A percentile compares a stretch with the other conserved stretches of the same genome.
phyloP scores from a whole-genome alignment of 2,797 vertebrate genomes.

The Acridotheres tristis region DNA sequence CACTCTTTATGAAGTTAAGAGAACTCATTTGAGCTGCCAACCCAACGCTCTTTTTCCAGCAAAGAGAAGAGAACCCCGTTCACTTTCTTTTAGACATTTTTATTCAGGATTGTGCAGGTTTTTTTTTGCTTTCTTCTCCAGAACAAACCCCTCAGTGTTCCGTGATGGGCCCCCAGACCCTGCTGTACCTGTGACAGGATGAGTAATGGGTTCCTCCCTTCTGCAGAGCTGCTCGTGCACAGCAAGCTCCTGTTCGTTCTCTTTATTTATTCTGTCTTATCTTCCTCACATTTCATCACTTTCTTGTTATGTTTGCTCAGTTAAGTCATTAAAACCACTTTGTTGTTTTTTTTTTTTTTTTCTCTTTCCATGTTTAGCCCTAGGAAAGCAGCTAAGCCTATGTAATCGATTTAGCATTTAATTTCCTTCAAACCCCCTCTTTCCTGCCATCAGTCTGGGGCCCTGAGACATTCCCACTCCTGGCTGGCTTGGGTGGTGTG shows the following conservation, averaged over 20 bases:
- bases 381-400: slow-evolving; percentile 30
- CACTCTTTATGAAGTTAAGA: neutral
- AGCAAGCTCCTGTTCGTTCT: slow-evolving; percentile 7
- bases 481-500: neutral
- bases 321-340: slow-evolving; percentile 54
- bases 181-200: neutral
- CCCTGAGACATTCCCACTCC: neutral
- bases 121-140: neutral
- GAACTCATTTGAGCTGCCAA: neutral
- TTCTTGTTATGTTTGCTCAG: slow-evolving; percentile 64
- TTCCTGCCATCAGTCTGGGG: neutral
- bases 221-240: neutral
- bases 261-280: slow-evolving; percentile 52
- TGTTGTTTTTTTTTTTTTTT: neutral
- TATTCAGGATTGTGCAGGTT: neutral
- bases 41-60: neutral
- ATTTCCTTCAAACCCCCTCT: neutral
- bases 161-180: neutral
- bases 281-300: slow-evolving; percentile 62
- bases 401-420: slow-evolving; percentile 33
- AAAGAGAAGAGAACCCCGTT: neutral
- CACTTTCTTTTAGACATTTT: neutral
- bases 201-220: slow-evolving; percentile 37
- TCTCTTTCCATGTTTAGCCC: slow-evolving; percentile 40
- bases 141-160: neutral